Conservation (phyloP, 2,113 vertebrate genomes). For the Anguilla rostrata region DNA sequence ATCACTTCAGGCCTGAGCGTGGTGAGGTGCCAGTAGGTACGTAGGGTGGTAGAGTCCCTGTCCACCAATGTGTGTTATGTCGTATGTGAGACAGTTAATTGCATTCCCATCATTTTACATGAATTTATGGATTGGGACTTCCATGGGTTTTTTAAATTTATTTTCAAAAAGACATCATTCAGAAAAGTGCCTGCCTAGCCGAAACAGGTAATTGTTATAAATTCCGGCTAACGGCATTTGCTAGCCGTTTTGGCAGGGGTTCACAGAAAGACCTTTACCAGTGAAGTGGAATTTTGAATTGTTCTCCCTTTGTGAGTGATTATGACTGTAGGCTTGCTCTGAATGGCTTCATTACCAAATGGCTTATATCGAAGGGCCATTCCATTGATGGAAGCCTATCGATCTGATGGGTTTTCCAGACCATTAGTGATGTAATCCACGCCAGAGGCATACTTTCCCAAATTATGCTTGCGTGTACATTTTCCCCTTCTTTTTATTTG, state of each 20-base stretch:
- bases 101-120: no score
- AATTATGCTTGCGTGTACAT: neutral
- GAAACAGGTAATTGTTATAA: neutral
- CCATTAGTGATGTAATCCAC: conserved; percentile 2
- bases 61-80: no score
- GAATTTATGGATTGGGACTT: no score
- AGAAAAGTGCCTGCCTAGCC: neutral
- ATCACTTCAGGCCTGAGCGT: no score
- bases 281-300: neutral
- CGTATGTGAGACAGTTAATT: no score
- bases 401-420: neutral
- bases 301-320: neutral
- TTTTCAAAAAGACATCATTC: neutral
- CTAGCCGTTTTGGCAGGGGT: neutral
- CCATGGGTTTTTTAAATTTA: neutral
- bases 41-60: no score
- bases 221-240: neutral
- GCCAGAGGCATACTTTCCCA: neutral
- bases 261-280: neutral
- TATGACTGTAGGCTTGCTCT: neutral
- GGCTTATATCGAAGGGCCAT: neutral
- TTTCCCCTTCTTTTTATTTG: neutral
- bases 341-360: neutral
- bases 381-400: neutral
- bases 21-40: no score